phyloP scores from a whole-genome alignment of 2,888 invertebrate genomes.

The Mythimna loreyi region DNA sequence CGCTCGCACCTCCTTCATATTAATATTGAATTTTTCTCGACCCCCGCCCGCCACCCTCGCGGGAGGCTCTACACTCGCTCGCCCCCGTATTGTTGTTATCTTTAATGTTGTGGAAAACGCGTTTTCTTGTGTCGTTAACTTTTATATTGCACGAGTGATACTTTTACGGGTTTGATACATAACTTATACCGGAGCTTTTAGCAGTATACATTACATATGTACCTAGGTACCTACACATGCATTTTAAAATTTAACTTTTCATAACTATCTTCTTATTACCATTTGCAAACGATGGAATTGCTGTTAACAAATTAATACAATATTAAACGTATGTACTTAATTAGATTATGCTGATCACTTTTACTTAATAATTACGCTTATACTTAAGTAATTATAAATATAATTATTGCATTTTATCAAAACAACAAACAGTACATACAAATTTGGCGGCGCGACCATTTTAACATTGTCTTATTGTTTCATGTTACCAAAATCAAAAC shows the following conservation, averaged over 20 bases:
- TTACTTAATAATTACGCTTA: too few relatives aligned
- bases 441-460: constrained; percentile 20
- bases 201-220: constrained; percentile 38
- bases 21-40: constrained; percentile 95
- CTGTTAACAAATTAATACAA: not conserved
- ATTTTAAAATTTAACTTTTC: not conserved
- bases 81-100: constrained; percentile 91
- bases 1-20: constrained; percentile 93
- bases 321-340: not conserved
- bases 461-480: constrained; percentile 65
- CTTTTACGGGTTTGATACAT: constrained; percentile 90
- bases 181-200: constrained; percentile 80
- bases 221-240: not conserved
- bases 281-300: not conserved
- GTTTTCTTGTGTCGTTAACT: constrained; percentile 91
- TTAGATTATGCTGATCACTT: too few relatives aligned
- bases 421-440: constrained; percentile 5
- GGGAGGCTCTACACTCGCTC: constrained; percentile 90
- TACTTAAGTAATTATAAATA: too few relatives aligned
- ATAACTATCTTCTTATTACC: not conserved
- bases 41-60: constrained; percentile 89
- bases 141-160: constrained; percentile 91
- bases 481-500: constrained; percentile 83
- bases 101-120: constrained; percentile 91
- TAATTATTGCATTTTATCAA: not conserved